These are phyloP conservation scores for Zeugodacus cucurbitae DNA, from an alignment of 1,140 invertebrate species.

Conservation along the genomic window DNA sequence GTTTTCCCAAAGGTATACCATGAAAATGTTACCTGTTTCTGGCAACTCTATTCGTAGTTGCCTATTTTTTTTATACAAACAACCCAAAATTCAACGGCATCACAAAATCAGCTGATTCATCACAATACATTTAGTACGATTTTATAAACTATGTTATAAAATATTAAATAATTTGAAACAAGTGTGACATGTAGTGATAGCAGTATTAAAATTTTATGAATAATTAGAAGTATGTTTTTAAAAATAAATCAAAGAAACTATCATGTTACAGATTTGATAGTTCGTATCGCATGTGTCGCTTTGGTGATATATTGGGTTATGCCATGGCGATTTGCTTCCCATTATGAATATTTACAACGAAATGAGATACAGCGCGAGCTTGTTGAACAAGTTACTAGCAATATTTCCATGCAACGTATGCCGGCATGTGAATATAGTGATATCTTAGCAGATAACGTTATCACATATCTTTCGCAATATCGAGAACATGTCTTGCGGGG, in stretches of 20 bases:
- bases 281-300: slow-evolving; percentile 47
- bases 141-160: neutral
- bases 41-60: neutral
- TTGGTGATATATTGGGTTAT: slow-evolving; percentile 55
- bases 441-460: slow-evolving; percentile 54
- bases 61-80: neutral
- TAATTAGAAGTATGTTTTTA: slow-evolving; percentile 50
- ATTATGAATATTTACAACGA: slow-evolving; percentile 57
- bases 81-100: neutral
- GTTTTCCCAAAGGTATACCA: no score
- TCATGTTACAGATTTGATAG: slow-evolving; percentile 52
- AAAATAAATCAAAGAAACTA: slow-evolving; percentile 52
- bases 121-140: neutral
- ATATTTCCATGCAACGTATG: slow-evolving; percentile 53
- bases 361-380: slow-evolving; percentile 52
- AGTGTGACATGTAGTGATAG: neutral
- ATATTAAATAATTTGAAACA: neutral
- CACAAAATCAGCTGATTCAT: neutral
- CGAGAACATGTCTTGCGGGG: slow-evolving; percentile 49
- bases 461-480: slow-evolving; percentile 53
- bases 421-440: slow-evolving; percentile 58
- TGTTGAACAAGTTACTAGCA: slow-evolving; percentile 51
- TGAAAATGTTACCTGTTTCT: neutral
- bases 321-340: slow-evolving; percentile 61
- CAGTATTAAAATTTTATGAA: neutral